Conservation (phyloP, 2,888 invertebrate genomes). For the Epinotia brunnichana region DNA sequence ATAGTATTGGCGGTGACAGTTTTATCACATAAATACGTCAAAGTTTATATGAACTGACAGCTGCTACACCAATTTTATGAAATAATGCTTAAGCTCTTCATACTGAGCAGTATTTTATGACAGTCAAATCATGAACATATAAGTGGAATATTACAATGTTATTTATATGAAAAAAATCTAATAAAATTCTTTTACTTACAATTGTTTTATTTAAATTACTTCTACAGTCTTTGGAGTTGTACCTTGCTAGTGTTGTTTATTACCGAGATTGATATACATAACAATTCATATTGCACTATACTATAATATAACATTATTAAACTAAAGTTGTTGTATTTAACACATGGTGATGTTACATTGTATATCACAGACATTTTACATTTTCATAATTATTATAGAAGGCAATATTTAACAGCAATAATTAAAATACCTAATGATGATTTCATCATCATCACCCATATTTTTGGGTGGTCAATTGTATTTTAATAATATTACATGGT, state of each 20-base stretch:
- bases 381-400: background rate
- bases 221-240: background rate
- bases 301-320: background rate
- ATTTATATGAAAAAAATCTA: slow-evolving; percentile 29
- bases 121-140: slow-evolving; percentile 5
- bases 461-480: too few species aligned
- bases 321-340: background rate
- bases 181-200: slow-evolving; percentile 18
- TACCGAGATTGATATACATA: background rate
- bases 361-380: background rate
- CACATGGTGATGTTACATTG: background rate
- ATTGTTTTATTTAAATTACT: slow-evolving; percentile 22
- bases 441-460: background rate
- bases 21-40: too few species aligned
- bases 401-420: background rate
- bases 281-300: background rate
- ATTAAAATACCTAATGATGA: background rate
- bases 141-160: slow-evolving; percentile 42
- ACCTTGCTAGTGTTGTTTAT: background rate
- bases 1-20: too few species aligned
- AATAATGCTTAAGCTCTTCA: too few species aligned
- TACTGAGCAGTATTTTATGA: background rate
- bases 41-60: too few species aligned
- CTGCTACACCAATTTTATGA: too few species aligned
- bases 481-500: too few species aligned